Base-by-base conservation (phyloP, 2,113 vertebrate genomes). In the Brachypodius melanocephalos region DNA sequence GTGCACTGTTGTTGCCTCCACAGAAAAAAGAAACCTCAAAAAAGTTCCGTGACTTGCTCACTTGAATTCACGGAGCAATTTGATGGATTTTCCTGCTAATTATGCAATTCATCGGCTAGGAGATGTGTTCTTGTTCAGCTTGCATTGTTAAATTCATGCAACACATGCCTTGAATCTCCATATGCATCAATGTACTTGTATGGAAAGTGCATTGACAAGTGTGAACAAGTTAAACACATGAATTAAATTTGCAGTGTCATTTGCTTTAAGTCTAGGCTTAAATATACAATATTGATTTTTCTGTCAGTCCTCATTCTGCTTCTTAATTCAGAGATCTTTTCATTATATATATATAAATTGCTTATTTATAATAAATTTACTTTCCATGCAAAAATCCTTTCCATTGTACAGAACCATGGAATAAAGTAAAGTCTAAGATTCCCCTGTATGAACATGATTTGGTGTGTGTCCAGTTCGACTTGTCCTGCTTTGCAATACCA, bases 131-230 rank as follows among this genome's bases (percentile, higher is more conserved):
- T 75, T 76, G 26, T 88, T 84, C 59, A 82, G 69, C 79, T 71
- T 91, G 22, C 38, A 62, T 71, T 92, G 36, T 89, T 88, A 89
- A 80, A 95, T 92, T 97, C 32, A 67, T 78, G 67, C 61, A 93
- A n/a, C n/a, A 38, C 3, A 2, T 65, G 49, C 78, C 85, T 96
- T 95, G 85, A 85, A 92, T 96, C 82, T 96, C 58, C 26, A 1
- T 51, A 26, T 63, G 38, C 82, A 84, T 85, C 88, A 89, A 65
- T 15, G 40, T 40, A 67, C 51, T 68, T 55, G 66, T 90, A 84
- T 82, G 58, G 88, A 88, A 95, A 88, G 49, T 61, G 71, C 67
- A 74, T 31, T 94, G 85, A 85, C 63, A 95, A 91, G 68, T 76
- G 81, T 78, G 77, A 90, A 81, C 42, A 87, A 90, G 81, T 68